These are phyloP conservation scores for Colletes collaris DNA, from an alignment of 2,888 invertebrate species.

Conservation along the genomic window DNA sequence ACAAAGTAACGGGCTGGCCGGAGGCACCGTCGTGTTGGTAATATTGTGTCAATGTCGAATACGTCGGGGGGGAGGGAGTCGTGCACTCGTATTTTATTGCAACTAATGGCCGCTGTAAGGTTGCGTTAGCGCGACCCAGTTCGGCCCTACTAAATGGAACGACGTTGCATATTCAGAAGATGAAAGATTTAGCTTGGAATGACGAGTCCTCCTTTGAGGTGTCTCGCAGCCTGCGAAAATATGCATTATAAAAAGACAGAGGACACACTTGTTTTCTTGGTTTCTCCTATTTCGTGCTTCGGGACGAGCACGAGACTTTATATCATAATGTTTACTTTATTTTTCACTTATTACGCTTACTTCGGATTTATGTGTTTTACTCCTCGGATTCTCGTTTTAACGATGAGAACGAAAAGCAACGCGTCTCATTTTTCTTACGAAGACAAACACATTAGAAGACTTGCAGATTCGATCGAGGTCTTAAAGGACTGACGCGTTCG, in stretches of 20 bases:
- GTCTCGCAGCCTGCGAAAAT: conserved; percentile 4
- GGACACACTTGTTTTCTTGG: background rate
- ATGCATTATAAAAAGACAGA: too few species aligned
- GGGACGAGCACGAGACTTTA: too few species aligned
- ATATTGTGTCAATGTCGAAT: conserved; percentile 56
- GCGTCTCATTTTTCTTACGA: too few species aligned
- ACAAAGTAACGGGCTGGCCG: conserved; percentile 18
- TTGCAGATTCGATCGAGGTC: too few species aligned
- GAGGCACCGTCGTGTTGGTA: conserved; percentile 11
- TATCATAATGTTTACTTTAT: too few species aligned
- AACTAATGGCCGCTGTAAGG: conserved; percentile 45
- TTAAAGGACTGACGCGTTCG: too few species aligned
- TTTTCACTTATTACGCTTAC: too few species aligned
- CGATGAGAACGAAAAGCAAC: too few species aligned
- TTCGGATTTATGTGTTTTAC: too few species aligned
- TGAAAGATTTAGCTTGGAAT: conserved; percentile 35
- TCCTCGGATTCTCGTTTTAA: too few species aligned
- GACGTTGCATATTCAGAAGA: conserved; percentile 45
- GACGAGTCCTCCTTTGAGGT: conserved; percentile 8
- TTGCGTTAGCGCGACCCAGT: conserved; percentile 41
- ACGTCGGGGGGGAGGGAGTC: conserved; percentile 5
- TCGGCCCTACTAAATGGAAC: conserved; percentile 37
- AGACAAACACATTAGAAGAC: too few species aligned
- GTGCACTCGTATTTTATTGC: conserved; percentile 42
- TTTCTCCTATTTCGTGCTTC: too few species aligned